Base-by-base conservation (phyloP, 2,113 vertebrate species). In the Elanus axillaris region DNA sequence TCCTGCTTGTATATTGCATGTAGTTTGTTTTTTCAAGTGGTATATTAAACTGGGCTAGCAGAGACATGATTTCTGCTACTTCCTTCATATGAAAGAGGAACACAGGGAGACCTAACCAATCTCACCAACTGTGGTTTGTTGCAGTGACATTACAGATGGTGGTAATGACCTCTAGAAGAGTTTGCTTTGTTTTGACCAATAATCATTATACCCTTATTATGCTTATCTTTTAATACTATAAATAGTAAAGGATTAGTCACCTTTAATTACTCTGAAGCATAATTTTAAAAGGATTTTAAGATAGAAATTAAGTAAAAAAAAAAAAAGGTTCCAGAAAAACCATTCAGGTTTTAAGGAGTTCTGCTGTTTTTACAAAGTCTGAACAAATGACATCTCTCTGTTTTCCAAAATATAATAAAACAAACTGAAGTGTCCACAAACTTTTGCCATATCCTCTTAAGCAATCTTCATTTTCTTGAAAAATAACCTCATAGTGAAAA, bases 41-140 rank as follows among this genome's bases (percentile, higher is more conserved):
- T 82, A 34, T 95, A 83, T 92, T 97, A 96, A 95, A 92, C 50
- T 22, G 79, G 88, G 83, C 97, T 90, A 93, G 96, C 82, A 93
- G 67, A 96, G 93, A 95, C 96, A 94, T 79, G 97, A 91, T 95
- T 97, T 93, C 74, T 93, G 83, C 97, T 96, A 95, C 84, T 94
- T 92, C 76, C 60, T 96, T 93, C 25, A 13, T 82, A 78, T 96
- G 62, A 86, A 96, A 96, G 85, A 92, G 32, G 56, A 96, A 94
- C 5, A 5, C 23, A 80, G 73, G 71, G 90, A 95, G 58, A 96
- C 42, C 16, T 96, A 97, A 94, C 69, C 48, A 89, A 95, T 97
- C 73, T 94, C 50, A 84, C 52, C 56, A 69, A 14, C 58, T 72
- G 64, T 73, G 64, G 52, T 95, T 96, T 97, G 66, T 71, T 96